Evolutionary conservation across 2,888 invertebrate species (phyloP).

Genomic region (Plagiodera versicolora): DNA sequence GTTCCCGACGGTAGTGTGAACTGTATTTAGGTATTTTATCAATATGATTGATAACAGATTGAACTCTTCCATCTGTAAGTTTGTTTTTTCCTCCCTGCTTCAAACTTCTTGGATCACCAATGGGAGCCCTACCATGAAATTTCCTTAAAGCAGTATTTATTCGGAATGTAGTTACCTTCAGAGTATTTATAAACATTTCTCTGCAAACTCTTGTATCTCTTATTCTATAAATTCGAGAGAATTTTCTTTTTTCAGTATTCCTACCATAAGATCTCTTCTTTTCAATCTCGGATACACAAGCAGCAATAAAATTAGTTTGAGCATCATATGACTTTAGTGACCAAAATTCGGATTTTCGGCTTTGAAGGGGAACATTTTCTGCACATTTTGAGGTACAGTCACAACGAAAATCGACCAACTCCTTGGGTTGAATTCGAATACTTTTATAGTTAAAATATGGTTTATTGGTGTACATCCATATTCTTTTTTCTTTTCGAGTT

Average conservation of each 20-base stretch:
- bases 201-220: slow-evolving; percentile 1
- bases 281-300: slow-evolving; percentile 2
- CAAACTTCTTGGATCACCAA: background rate
- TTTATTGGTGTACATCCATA: slow-evolving; percentile 21
- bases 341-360: background rate
- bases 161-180: background rate
- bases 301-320: slow-evolving; percentile 2
- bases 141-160: slow-evolving; percentile 1
- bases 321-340: slow-evolving; percentile 2
- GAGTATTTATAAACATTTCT: slow-evolving; percentile 1
- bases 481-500: slow-evolving; percentile 19
- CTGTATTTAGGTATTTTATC: slow-evolving; percentile 7
- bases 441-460: slow-evolving; percentile 24
- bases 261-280: background rate
- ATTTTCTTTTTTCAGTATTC: background rate
- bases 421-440: slow-evolving; percentile 16
- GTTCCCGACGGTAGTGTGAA: background rate
- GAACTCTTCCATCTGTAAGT: background rate
- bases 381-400: too few relatives aligned
- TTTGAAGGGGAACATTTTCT: too few relatives aligned
- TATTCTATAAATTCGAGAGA: background rate
- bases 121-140: slow-evolving; percentile 5
- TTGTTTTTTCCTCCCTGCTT: too few relatives aligned
- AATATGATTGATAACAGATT: background rate
- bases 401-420: slow-evolving; percentile 14